These are phyloP conservation scores for Porites divaricata DNA, from an alignment of 92 coral and sea anemone species.

Conservation along the genomic window DNA sequence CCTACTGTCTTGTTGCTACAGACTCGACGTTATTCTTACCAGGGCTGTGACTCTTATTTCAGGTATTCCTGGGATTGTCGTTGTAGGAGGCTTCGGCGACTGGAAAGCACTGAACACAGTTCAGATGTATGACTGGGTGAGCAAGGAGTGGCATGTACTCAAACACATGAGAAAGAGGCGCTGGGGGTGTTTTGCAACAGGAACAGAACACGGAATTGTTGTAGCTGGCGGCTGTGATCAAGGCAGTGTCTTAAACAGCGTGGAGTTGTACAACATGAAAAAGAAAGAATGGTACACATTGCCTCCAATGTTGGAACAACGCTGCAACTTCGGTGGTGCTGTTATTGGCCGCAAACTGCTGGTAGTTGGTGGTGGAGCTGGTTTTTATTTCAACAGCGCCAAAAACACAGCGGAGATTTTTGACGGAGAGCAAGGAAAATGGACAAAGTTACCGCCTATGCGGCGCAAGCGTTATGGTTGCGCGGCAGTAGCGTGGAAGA, in stretches of 20 bases:
- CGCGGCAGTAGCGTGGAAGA: slow-evolving; percentile 75
- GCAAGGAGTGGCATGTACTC: slow-evolving; percentile 71
- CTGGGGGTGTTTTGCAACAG: slow-evolving; percentile 77
- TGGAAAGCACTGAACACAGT: slow-evolving; percentile 86
- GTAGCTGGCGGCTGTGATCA: slow-evolving; percentile 90
- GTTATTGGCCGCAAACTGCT: slow-evolving; percentile 70
- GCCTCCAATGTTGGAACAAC: slow-evolving; percentile 65
- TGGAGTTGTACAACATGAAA: slow-evolving; percentile 78
- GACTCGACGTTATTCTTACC: not conserved
- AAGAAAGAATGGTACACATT: slow-evolving; percentile 82
- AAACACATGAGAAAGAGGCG: slow-evolving; percentile 85
- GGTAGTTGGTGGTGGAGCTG: slow-evolving; percentile 83
- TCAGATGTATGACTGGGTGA: slow-evolving; percentile 83
- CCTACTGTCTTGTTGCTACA: no score
- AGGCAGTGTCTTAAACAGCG: slow-evolving; percentile 81
- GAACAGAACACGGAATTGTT: slow-evolving; percentile 82
- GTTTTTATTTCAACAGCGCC: slow-evolving; percentile 92
- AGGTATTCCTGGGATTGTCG: slow-evolving; percentile 77
- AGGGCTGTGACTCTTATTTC: slow-evolving; percentile 8
- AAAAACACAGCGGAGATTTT: slow-evolving; percentile 78
- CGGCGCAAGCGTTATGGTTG: slow-evolving; percentile 82
- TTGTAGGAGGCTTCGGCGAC: slow-evolving; percentile 85
- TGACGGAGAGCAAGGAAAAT: slow-evolving; percentile 79
- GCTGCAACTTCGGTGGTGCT: slow-evolving; percentile 88
- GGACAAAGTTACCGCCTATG: slow-evolving; percentile 82